These are phyloP conservation scores for Eupleurogrammus muticus DNA, from an alignment of 2,797 vertebrate species.

Conservation along the genomic window DNA sequence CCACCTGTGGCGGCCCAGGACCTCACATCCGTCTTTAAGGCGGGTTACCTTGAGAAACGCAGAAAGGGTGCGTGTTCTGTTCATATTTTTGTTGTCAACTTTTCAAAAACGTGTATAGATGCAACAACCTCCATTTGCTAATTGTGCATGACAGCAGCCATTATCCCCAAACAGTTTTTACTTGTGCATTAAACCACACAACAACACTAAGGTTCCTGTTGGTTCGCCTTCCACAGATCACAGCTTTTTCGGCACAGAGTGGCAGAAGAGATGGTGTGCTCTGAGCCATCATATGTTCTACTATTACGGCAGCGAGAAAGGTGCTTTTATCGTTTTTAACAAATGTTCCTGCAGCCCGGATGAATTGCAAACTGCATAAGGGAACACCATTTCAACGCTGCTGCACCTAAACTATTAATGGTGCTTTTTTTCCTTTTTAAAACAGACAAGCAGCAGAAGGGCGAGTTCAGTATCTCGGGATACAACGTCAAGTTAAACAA, in stretches of 20 bases:
- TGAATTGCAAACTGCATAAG: neutral
- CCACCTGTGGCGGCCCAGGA: constrained; percentile 93
- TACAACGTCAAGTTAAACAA: constrained; percentile 93
- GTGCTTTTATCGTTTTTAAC: constrained; percentile 73
- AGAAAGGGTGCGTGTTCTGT: constrained; percentile 89
- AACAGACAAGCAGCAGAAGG: constrained; percentile 99
- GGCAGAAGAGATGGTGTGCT: constrained; percentile 98
- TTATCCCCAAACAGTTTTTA: neutral
- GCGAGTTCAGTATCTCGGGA: constrained; percentile 94
- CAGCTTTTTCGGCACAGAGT: constrained; percentile 97
- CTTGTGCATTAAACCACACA: neutral
- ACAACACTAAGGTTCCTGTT: neutral
- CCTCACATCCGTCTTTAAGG: constrained; percentile 89
- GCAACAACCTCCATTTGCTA: neutral
- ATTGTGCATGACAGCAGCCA: neutral
- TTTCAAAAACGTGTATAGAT: neutral
- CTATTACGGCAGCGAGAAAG: constrained; percentile 97
- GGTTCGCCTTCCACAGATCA: constrained; percentile 85
- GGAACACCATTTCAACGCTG: too few species aligned
- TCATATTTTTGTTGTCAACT: neutral
- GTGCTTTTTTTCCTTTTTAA: constrained; percentile 26
- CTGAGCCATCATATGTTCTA: constrained; percentile 92
- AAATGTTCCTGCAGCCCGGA: neutral
- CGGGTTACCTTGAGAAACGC: constrained; percentile 96
- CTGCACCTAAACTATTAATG: constrained; percentile 1